Conservation (phyloP, 1,140 invertebrate species). For the Homalodisca vitripennis region DNA sequence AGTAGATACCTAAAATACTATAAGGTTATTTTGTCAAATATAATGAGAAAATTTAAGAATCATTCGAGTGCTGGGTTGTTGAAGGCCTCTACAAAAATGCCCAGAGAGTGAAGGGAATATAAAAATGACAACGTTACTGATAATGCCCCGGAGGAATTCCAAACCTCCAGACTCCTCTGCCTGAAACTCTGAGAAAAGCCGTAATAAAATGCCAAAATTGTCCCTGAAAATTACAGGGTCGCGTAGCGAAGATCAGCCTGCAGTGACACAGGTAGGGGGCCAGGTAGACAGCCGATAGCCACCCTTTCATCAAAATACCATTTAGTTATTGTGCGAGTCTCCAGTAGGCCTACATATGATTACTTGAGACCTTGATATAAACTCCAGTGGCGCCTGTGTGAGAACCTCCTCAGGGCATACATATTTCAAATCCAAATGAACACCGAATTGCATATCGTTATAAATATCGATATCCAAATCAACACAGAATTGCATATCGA, state of each 20-base stretch:
- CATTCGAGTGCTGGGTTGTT: neutral
- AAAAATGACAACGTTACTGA: neutral
- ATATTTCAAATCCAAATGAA: neutral
- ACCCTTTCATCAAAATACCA: conserved; percentile 23
- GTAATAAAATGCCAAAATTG: conserved; percentile 21
- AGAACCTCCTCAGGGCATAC: neutral
- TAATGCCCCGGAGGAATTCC: neutral
- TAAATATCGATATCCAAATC: neutral
- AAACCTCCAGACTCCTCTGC: neutral
- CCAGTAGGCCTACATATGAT: neutral
- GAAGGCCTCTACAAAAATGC: neutral
- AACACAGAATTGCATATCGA: neutral
- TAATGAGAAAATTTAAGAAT: neutral
- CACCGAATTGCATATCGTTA: neutral
- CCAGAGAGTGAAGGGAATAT: neutral
- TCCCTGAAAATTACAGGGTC: neutral
- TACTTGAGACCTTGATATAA: neutral
- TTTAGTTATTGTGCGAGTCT: conserved; percentile 1
- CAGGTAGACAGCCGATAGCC: conserved; percentile 1
- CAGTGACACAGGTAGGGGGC: neutral
- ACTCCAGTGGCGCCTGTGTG: neutral
- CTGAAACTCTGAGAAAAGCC: neutral
- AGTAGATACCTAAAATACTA: too few relatives aligned
- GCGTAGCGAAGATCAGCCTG: neutral
- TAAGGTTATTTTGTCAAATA: neutral